phyloP scores from a whole-genome alignment of 2,797 vertebrate genomes.

The Danio kyathit region DNA sequence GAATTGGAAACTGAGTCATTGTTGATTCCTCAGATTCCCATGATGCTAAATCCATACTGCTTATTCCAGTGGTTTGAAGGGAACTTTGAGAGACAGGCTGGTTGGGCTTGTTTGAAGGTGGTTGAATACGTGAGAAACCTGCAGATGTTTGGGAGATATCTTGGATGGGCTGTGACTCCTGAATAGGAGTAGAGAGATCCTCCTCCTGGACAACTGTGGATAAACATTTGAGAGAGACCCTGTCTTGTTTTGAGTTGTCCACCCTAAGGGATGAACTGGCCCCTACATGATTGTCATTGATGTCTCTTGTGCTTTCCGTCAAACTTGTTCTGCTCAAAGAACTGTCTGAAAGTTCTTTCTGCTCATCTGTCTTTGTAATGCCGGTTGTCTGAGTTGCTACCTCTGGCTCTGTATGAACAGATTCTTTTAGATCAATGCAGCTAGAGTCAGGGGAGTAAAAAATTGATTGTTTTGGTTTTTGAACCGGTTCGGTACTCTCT shows the following conservation, averaged over 20 bases:
- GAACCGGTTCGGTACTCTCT: constrained; percentile 43
- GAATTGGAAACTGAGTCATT: constrained; percentile 57
- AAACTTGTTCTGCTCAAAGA: constrained; percentile 56
- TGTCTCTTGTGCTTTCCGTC: constrained; percentile 70
- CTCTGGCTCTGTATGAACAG: constrained; percentile 45
- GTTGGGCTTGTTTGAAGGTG: constrained; percentile 52
- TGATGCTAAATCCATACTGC: constrained; percentile 48
- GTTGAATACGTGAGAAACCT: constrained; percentile 31
- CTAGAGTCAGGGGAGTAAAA: constrained; percentile 31
- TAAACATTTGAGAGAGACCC: constrained; percentile 52
- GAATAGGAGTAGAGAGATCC: constrained; percentile 77
- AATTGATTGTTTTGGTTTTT: constrained; percentile 58
- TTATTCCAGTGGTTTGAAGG: constrained; percentile 24
- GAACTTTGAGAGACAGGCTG: constrained; percentile 51
- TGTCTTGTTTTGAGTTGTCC: constrained; percentile 51
- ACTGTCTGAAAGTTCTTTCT: constrained; percentile 72
- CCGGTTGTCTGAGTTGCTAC: constrained; percentile 60
- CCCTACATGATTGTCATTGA: constrained; percentile 76
- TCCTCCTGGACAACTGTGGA: constrained; percentile 65
- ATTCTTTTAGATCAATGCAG: constrained; percentile 13
- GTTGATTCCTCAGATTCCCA: constrained; percentile 68
- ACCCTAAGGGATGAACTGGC: constrained; percentile 16
- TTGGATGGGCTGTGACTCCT: constrained; percentile 77
- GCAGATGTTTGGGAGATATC: constrained; percentile 18
- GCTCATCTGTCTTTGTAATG: constrained; percentile 23